Conservation (phyloP, 2,888 invertebrate species). For the Cordilura impudica region DNA sequence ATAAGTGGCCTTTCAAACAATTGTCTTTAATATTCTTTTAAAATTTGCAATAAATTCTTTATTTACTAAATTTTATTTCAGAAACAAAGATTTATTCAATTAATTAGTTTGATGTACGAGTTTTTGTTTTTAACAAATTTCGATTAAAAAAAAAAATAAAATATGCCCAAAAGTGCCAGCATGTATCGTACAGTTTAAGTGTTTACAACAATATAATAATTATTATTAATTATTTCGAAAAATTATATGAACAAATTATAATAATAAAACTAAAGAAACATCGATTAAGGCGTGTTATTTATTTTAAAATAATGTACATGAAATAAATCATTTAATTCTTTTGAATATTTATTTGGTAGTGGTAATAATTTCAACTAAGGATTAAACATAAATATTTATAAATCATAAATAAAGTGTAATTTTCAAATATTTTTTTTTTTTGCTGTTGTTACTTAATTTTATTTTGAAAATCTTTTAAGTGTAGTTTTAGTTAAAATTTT, state of each 20-base stretch:
- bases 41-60: no score
- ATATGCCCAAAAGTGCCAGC: slow-evolving; percentile 55
- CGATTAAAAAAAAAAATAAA: slow-evolving; percentile 19
- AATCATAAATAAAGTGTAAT: neutral
- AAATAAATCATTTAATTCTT: slow-evolving; percentile 27
- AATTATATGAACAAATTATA: neutral
- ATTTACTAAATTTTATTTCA: slow-evolving; percentile 16
- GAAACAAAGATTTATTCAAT: neutral
- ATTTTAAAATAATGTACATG: slow-evolving; percentile 20
- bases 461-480: no score
- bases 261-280: slow-evolving; percentile 29
- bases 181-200: slow-evolving; percentile 51
- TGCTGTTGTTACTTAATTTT: no score
- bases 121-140: slow-evolving; percentile 7
- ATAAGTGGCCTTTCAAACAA: no score
- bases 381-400: neutral
- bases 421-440: slow-evolving; percentile 1
- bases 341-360: slow-evolving; percentile 6
- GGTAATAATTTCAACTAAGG: neutral
- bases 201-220: slow-evolving; percentile 40
- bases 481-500: slow-evolving; percentile 45
- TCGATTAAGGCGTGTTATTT: slow-evolving; percentile 25
- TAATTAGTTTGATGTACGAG: slow-evolving; percentile 26
- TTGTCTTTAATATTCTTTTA: no score
- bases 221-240: neutral